Conservation (phyloP, 1,140 invertebrate genomes). For the Drosophila lacertosa region DNA sequence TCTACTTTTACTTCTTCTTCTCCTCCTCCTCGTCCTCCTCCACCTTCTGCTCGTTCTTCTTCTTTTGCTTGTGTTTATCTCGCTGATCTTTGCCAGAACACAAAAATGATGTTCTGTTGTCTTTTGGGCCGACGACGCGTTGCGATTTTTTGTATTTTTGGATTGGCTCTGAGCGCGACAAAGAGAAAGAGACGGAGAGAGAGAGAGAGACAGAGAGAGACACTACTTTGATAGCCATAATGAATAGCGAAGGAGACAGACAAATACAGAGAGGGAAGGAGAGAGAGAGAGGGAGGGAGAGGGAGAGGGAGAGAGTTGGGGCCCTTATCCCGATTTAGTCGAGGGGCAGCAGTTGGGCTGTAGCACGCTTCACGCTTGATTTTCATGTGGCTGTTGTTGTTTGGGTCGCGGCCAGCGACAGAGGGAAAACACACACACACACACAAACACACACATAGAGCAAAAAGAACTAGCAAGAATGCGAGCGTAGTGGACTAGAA, state of each 20-base stretch:
- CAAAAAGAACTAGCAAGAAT: not conserved
- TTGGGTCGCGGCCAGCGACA: conserved; percentile 14
- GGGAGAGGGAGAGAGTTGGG: not conserved
- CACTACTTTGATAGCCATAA: conserved; percentile 33
- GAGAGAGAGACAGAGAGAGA: not conserved
- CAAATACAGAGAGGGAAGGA: not conserved
- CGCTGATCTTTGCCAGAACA: conserved; percentile 11
- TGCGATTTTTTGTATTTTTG: conserved; percentile 45
- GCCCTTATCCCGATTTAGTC: conserved; percentile 15
- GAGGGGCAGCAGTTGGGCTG: conserved; percentile 10
- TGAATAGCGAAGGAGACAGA: not conserved
- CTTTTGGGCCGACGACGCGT: conserved; percentile 1
- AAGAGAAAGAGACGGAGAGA: not conserved
- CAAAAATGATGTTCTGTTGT: conserved; percentile 68
- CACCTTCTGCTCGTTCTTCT: too few species aligned
- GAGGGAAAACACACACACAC: not conserved
- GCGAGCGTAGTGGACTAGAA: too few species aligned
- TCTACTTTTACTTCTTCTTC: too few species aligned
- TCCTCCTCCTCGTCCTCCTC: too few species aligned
- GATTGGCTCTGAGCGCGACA: conserved; percentile 4
- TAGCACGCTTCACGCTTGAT: conserved; percentile 74
- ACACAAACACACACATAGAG: not conserved
- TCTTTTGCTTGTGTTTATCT: not conserved
- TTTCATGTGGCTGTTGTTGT: conserved; percentile 76
- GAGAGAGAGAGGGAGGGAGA: not conserved